Evolutionary conservation across 2,888 invertebrate species (phyloP).

Genomic region (Isotomurus palustris): DNA sequence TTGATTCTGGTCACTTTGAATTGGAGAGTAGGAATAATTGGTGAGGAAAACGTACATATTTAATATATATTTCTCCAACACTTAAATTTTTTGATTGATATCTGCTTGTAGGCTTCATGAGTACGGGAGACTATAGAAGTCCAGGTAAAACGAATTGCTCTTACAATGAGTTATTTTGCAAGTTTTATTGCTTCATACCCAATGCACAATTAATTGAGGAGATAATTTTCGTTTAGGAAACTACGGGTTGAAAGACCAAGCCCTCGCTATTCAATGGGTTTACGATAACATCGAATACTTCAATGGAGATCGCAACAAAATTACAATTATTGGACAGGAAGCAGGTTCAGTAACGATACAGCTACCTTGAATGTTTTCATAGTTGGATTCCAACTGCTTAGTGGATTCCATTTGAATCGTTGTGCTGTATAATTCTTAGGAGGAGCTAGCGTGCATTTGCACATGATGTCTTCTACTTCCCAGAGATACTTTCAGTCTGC

Average conservation of each 20-base stretch:
- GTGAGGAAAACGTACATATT: slow-evolving; percentile 8
- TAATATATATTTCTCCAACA: background rate
- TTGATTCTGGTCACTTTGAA: slow-evolving; percentile 37
- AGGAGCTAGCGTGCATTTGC: slow-evolving; percentile 35
- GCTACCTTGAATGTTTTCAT: background rate
- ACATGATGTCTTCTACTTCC: slow-evolving; percentile 33
- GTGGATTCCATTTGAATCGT: background rate
- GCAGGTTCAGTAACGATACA: slow-evolving; percentile 6
- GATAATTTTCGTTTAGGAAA: slow-evolving; percentile 9
- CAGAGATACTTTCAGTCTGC: slow-evolving; percentile 26
- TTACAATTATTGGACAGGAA: slow-evolving; percentile 22
- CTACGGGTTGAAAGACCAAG: slow-evolving; percentile 32
- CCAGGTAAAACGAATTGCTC: slow-evolving; percentile 16
- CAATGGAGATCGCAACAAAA: slow-evolving; percentile 18
- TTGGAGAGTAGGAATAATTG: slow-evolving; percentile 34
- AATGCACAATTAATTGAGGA: background rate
- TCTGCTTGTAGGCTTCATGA: slow-evolving; percentile 11
- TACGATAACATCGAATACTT: slow-evolving; percentile 31
- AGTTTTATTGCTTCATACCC: background rate
- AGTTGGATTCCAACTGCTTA: background rate
- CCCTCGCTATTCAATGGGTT: slow-evolving; percentile 26
- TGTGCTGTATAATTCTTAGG: slow-evolving; percentile 7
- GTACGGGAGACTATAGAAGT: slow-evolving; percentile 15
- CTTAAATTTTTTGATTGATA: background rate
- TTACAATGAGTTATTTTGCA: slow-evolving; percentile 3